Percentiles rank a stretch among this genome's conserved stretches.
Evolutionary conservation across 2,113 vertebrate genomes (phyloP).

Genomic region (Onychostruthus taczanowskii): DNA sequence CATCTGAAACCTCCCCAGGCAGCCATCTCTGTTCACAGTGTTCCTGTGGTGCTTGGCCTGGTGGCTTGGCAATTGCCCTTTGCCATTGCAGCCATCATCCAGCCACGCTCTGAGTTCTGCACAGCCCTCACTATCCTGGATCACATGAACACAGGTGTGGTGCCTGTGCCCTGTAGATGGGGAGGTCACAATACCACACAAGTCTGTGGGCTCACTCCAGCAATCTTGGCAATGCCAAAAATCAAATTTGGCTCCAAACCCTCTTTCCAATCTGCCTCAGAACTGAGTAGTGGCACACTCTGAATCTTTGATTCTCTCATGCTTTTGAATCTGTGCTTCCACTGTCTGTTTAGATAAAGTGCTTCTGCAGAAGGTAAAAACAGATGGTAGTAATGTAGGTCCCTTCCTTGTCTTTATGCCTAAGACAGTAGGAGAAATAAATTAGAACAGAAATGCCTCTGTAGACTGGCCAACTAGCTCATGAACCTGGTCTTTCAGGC

Average conservation of each 20-base stretch:
- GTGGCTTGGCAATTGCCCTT: background rate
- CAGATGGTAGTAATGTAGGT: slow-evolving; percentile 6
- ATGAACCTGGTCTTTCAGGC: background rate
- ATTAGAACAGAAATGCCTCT: background rate
- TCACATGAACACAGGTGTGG: background rate
- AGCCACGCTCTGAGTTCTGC: background rate
- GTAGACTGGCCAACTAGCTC: background rate
- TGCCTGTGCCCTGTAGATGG: background rate
- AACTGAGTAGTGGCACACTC: background rate
- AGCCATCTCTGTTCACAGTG: background rate
- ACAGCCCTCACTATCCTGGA: background rate
- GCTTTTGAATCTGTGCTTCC: background rate
- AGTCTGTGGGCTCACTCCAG: background rate
- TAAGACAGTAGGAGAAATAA: background rate
- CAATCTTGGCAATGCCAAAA: background rate
- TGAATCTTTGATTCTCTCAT: background rate
- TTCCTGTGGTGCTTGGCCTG: background rate
- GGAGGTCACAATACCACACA: background rate
- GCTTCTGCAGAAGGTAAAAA: slow-evolving; percentile 15
- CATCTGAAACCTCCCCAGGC: background rate
- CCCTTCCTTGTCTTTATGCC: background rate
- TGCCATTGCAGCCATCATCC: background rate
- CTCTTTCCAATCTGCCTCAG: background rate
- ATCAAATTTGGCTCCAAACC: background rate
- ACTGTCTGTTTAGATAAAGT: background rate